Evolutionary conservation across 2,797 vertebrate genomes (phyloP).

Genomic region (Knipowitschia caucasica): DNA sequence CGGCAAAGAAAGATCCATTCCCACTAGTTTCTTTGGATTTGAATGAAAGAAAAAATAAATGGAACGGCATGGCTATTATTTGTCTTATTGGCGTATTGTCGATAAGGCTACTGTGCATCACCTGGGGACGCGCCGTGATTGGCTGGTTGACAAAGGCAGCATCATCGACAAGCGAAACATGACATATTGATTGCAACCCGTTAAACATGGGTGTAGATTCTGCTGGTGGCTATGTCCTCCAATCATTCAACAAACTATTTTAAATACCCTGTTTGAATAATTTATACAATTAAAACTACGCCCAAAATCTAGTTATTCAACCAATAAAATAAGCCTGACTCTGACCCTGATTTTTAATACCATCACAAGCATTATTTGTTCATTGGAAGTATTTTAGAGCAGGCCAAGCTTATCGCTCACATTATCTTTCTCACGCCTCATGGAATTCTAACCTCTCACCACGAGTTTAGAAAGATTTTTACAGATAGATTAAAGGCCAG

Average conservation of each 20-base stretch:
- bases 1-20: not conserved
- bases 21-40: not conserved
- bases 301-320: not conserved
- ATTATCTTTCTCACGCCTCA: too few species aligned
- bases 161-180: not conserved
- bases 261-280: constrained; percentile 7
- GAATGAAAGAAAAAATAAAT: not conserved
- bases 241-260: not conserved
- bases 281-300: not conserved
- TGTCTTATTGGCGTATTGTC: constrained; percentile 8
- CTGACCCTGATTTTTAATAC: too few species aligned
- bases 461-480: too few species aligned
- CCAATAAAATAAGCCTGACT: too few species aligned
- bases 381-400: too few species aligned
- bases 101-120: constrained; percentile 9
- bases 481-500: too few species aligned
- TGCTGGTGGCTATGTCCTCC: not conserved
- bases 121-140: not conserved
- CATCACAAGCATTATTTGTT: too few species aligned
- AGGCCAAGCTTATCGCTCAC: too few species aligned
- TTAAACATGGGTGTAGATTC: constrained; percentile 22
- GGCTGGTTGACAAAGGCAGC: not conserved
- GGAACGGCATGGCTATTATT: not conserved
- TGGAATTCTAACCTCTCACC: too few species aligned
- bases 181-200: constrained; percentile 14